phyloP scores from a whole-genome alignment of 2,888 invertebrate species.

The Meliscaeva auricollis region DNA sequence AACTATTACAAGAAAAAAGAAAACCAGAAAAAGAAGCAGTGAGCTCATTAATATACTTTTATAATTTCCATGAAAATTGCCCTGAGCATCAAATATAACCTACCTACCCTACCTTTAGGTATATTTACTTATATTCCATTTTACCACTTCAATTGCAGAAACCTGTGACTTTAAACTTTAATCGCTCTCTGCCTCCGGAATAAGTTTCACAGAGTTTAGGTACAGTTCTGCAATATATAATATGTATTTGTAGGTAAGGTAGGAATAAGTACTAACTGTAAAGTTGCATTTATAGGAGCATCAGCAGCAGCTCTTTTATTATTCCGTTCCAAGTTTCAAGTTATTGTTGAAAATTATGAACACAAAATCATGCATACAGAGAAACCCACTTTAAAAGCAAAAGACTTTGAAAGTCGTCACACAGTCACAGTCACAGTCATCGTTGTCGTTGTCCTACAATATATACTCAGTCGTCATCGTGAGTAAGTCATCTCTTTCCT shows the following conservation, averaged over 20 bases:
- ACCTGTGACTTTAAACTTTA: constrained; percentile 50
- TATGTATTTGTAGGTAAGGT: neutral
- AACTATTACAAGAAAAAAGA: neutral
- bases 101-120: too few relatives aligned
- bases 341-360: constrained; percentile 45
- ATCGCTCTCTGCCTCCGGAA: constrained; percentile 25
- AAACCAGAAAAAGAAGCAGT: neutral
- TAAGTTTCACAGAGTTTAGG: neutral
- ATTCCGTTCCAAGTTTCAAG: constrained; percentile 41
- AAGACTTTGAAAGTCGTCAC: constrained; percentile 2
- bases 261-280: constrained; percentile 8
- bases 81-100: neutral
- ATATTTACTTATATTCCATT: constrained; percentile 24
- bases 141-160: constrained; percentile 33
- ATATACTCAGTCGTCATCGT: neutral
- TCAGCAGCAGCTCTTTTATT: constrained; percentile 31
- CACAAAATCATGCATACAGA: constrained; percentile 44
- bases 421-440: neutral
- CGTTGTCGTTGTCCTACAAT: neutral
- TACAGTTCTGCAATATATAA: neutral
- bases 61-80: constrained; percentile 8
- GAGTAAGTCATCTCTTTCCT: constrained; percentile 51
- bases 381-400: constrained; percentile 30
- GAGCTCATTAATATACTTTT: neutral
- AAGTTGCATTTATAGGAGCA: neutral